These are phyloP conservation scores for Leptinotarsa texana DNA, from an alignment of 1,140 invertebrate genomes.

Conservation along the genomic window DNA sequence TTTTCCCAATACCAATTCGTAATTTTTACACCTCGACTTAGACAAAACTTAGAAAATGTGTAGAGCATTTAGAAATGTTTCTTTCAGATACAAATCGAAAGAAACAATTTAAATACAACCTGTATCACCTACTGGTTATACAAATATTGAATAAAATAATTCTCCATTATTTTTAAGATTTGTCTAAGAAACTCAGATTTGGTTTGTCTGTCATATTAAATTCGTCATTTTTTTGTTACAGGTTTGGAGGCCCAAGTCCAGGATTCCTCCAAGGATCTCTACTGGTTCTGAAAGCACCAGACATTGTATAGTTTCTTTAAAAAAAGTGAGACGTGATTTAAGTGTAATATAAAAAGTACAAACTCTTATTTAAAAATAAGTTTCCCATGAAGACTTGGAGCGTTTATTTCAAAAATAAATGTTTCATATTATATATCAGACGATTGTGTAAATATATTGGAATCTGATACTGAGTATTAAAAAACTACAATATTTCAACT, in stretches of 20 bases:
- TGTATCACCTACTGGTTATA: no score
- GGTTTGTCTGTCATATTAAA: background rate
- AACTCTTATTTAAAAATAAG: conserved; percentile 47
- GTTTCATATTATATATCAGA: conserved; percentile 48
- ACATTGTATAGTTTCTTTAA: conserved; percentile 41
- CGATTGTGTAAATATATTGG: conserved; percentile 39
- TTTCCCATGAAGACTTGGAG: conserved; percentile 33
- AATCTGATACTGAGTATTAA: conserved; percentile 50
- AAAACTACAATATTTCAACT: conserved; percentile 33
- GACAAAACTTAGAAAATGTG: no score
- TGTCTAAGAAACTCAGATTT: no score
- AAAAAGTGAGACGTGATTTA: conserved; percentile 48
- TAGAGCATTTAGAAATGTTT: no score
- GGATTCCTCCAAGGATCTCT: conserved; percentile 63
- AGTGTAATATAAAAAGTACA: conserved; percentile 52
- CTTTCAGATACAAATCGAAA: no score
- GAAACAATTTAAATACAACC: no score
- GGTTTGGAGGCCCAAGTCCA: conserved; percentile 63
- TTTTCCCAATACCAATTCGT: no score
- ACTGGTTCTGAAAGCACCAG: conserved; percentile 58
- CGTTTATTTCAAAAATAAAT: conserved; percentile 52
- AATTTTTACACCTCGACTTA: no score
- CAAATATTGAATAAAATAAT: no score
- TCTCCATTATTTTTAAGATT: no score
- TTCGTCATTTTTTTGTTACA: conserved; percentile 46